phyloP scores from a whole-genome alignment of 2,888 invertebrate genomes.

The Megaustenia siamemsis region DNA sequence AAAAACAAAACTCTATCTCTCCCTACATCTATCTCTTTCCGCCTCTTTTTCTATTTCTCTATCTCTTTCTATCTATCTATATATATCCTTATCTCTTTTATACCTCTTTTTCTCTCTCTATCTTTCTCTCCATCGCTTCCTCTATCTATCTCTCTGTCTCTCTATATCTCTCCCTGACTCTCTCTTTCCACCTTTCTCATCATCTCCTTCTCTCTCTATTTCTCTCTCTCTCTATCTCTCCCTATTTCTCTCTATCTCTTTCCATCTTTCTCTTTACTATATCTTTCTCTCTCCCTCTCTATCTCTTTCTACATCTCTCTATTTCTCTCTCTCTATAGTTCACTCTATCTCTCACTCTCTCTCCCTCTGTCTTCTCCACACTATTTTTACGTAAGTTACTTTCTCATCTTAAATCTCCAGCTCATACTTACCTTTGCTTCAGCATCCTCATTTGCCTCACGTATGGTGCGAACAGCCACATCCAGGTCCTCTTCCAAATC shows the following conservation, averaged over 20 bases:
- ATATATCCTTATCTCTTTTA: too few relatives aligned
- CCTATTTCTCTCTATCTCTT: neutral
- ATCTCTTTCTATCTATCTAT: too few relatives aligned
- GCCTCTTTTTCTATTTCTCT: too few relatives aligned
- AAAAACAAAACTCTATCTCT: neutral
- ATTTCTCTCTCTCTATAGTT: too few relatives aligned
- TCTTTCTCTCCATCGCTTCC: too few relatives aligned
- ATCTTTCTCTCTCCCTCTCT: neutral
- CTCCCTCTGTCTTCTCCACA: neutral
- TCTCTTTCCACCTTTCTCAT: too few relatives aligned
- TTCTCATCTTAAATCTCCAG: neutral
- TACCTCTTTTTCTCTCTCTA: too few relatives aligned
- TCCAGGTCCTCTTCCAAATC: constrained; percentile 78
- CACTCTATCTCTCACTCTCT: too few relatives aligned
- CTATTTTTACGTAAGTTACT: neutral
- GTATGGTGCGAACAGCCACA: constrained; percentile 75
- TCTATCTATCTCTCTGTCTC: too few relatives aligned
- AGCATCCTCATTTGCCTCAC: constrained; percentile 74
- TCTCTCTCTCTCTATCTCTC: neutral
- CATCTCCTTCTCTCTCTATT: neutral
- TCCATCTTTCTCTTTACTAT: neutral
- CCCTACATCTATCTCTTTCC: too few relatives aligned
- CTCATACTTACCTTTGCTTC: constrained; percentile 69
- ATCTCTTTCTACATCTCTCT: too few relatives aligned
- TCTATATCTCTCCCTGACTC: too few relatives aligned